Base-by-base conservation (phyloP, 2,888 invertebrate genomes). In the Diarsia rubi region DNA sequence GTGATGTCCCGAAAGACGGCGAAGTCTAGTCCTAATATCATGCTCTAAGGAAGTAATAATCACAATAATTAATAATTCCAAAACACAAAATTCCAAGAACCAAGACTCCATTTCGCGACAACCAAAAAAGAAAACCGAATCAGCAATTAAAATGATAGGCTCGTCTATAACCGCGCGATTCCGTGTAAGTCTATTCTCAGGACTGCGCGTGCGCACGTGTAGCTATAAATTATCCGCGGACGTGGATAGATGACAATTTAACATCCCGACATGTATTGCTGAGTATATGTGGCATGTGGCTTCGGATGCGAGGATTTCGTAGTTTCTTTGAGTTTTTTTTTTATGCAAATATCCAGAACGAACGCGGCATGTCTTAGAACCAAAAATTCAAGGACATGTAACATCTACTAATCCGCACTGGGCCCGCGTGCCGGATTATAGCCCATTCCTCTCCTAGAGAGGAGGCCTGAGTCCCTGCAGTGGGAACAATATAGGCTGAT, bases 211-310 rank as follows among this genome's bases (percentile, higher is more conserved):
- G 69, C 84, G 85, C 88, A 87, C 86, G 86, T 87, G 86, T 88
- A 88, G 67, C 52, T 52, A 87, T 87, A 88, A 87, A 87, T 87
- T 93, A 95, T 93, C 87, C 88, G 89, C 83, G 83, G 95, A 94
- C 95, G 86, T 75, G 88, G 90, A 95, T 94, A 94, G 93, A 95
- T 95, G 92, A 90, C 91, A 89, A 92, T 94, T 95, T 95, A 95
- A 95, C 93, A 92, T 93, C 91, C 88, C 88, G 92, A 93, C 93
- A 63, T 71, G 62, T 62, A 57, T 66, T 47, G 52, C 37, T 16
- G 12, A 49, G 59, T 69, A 42, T 45, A 59, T n/a, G 37, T 37
- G 37, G 37, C 62, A 37, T 37, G 62, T 5, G 42, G n/a, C 12
- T 42, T 31, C 5, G 37, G 37, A 37, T 37, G 37, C 37, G 37